These are phyloP conservation scores for Pomatorhinus ruficollis DNA, from an alignment of 2,113 vertebrate genomes.

Conservation along the genomic window DNA sequence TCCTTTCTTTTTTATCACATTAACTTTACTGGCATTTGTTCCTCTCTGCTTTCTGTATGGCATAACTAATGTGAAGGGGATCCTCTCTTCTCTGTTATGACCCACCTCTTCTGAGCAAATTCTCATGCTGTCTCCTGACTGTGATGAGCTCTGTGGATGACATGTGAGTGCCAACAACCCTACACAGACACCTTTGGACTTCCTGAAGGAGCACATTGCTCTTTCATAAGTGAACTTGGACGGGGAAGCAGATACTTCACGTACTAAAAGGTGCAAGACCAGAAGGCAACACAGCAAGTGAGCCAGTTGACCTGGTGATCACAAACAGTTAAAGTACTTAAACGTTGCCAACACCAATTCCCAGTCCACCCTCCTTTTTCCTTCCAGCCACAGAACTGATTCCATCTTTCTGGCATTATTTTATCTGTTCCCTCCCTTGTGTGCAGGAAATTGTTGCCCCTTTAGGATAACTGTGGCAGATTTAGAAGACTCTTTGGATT, in stretches of 20 bases:
- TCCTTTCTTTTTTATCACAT: not conserved
- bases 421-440: slow-evolving; percentile 35
- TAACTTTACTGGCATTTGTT: slow-evolving; percentile 74
- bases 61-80: slow-evolving; percentile 68
- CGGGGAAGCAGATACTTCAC: not conserved
- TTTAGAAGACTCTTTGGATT: slow-evolving; percentile 31
- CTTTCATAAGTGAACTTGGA: not conserved
- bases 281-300: not conserved
- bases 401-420: slow-evolving; percentile 22
- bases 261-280: slow-evolving; percentile 17
- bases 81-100: slow-evolving; percentile 18
- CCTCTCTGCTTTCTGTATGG: slow-evolving; percentile 72
- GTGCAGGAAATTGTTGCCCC: slow-evolving; percentile 14
- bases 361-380: slow-evolving; percentile 6
- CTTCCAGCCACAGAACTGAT: not conserved
- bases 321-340: not conserved
- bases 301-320: slow-evolving; percentile 28
- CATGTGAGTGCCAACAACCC: slow-evolving; percentile 49
- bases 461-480: slow-evolving; percentile 8
- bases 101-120: slow-evolving; percentile 35
- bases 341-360: slow-evolving; percentile 6
- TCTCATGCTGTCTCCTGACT: slow-evolving; percentile 21
- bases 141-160: slow-evolving; percentile 35
- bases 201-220: slow-evolving; percentile 19
- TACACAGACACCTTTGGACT: slow-evolving; percentile 22